Percentiles rank a stretch among this genome's conserved stretches.
Conservation (phyloP, 1,140 invertebrate species). For the Cryptotermes secundus region DNA sequence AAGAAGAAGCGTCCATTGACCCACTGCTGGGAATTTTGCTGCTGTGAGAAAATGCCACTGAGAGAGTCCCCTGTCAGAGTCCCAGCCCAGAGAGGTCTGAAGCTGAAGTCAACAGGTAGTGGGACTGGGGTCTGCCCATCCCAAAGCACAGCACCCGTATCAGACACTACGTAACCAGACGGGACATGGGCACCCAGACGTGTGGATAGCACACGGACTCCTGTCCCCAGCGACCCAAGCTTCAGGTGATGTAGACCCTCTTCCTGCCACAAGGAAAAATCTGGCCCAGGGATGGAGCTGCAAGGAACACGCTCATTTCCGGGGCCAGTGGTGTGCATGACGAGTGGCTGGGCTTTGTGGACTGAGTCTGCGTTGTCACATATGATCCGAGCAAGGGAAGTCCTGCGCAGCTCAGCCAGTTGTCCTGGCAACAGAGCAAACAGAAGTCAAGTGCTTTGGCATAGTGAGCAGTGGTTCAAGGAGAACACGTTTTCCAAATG, state of each 20-base stretch:
- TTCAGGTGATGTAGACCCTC: background rate
- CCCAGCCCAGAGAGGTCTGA: background rate
- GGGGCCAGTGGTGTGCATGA: slow-evolving; percentile 65
- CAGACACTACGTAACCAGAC: background rate
- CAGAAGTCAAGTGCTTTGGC: background rate
- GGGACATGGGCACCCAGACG: background rate
- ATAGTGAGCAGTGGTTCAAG: too few relatives aligned
- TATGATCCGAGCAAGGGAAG: slow-evolving; percentile 78
- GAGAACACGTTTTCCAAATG: too few relatives aligned
- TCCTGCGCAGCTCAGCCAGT: slow-evolving; percentile 81
- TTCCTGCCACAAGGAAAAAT: slow-evolving; percentile 63
- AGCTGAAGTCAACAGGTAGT: background rate
- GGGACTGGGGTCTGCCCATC: background rate
- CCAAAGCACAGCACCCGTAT: background rate
- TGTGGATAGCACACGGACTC: background rate
- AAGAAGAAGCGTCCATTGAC: background rate
- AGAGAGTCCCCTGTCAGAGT: background rate
- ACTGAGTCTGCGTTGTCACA: slow-evolving; percentile 86
- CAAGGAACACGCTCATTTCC: slow-evolving; percentile 66
- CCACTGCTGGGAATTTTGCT: background rate
- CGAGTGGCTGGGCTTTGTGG: slow-evolving; percentile 67
- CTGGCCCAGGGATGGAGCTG: slow-evolving; percentile 52
- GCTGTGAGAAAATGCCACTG: background rate
- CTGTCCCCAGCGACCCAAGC: background rate
- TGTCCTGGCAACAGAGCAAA: slow-evolving; percentile 62